Evolutionary conservation across 2,888 invertebrate genomes (phyloP).

Genomic region (Molanna angustata): DNA sequence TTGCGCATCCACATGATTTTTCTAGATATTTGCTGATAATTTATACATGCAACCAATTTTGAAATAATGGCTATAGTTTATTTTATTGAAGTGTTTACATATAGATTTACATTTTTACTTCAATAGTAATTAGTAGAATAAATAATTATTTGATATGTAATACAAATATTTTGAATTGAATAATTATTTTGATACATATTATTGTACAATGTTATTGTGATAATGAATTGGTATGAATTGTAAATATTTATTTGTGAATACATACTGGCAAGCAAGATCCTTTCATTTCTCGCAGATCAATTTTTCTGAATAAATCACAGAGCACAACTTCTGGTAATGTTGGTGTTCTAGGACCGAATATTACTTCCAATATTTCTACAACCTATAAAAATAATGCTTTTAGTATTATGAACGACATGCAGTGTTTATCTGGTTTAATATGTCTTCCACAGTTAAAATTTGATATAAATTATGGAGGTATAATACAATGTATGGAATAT

Average conservation of each 20-base stretch:
- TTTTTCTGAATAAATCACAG: conserved; percentile 82
- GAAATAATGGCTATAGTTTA: too few relatives aligned
- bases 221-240: too few relatives aligned
- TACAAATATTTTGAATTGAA: too few relatives aligned
- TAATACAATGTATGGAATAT: background rate
- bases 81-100: too few relatives aligned
- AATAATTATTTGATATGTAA: too few relatives aligned
- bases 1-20: too few relatives aligned
- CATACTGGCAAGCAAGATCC: conserved; percentile 76
- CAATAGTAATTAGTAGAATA: too few relatives aligned
- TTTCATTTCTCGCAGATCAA: conserved; percentile 84
- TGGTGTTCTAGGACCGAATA: conserved; percentile 74
- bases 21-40: too few relatives aligned
- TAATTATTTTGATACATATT: too few relatives aligned
- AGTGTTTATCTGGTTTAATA: background rate
- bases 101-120: too few relatives aligned
- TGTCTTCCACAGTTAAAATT: background rate
- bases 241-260: conserved; percentile 25
- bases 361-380: conserved; percentile 71
- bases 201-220: too few relatives aligned
- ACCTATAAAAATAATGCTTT: conserved; percentile 53
- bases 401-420: background rate
- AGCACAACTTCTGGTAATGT: conserved; percentile 76
- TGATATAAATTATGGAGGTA: background rate
- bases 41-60: too few relatives aligned